Evolutionary conservation across 2,797 vertebrate genomes (phyloP), one percentile per base, ranked within the genome.

Genomic region (Acrocephalus scirpaceus): DNA sequence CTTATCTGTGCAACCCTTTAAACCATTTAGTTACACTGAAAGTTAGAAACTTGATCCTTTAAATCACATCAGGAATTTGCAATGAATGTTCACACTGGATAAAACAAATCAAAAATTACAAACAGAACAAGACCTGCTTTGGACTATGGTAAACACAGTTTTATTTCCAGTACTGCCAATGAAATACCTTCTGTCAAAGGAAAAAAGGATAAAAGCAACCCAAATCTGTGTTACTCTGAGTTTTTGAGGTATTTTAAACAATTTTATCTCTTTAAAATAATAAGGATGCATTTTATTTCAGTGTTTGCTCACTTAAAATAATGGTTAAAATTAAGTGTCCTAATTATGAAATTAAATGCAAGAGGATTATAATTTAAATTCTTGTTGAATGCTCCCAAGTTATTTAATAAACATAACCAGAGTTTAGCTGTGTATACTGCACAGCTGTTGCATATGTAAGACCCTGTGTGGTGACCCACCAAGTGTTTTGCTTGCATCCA

Each of bases 291-390:
- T 89, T 90, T 95, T 74, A 86, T 88, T 92, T 88, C 32, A 51
- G 61, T 50, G 23, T 94, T 75, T 29, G 19, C n/a, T 93, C 64
- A 58, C 74, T 27, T 56, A 71, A 88, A 91, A 74, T 80, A 91
- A 78, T 86, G 26, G 21, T 76, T 93, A 44, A 87, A 70, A 93
- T 81, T 86, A 93, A 73, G 32, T n/a, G 32, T 62, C 40, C 69
- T 86, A 96, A 96, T 95, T 93, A 85, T 82, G 69, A 61, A 73
- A 94, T 91, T 94, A 95, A 90, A 73, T 27, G 15, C 54, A 61
- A 77, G 57, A 91, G 81, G 88, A 76, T 77, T 74, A 15, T 57
- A 82, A 93, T 72, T 89, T 86, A 77, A 89, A 78, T 84, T 92
- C 45, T 65, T 17, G 12, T 74, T 86, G 76, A 90, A 77, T 89